phyloP scores from a whole-genome alignment of 2,888 invertebrate species.

The Hecatera dysodea region DNA sequence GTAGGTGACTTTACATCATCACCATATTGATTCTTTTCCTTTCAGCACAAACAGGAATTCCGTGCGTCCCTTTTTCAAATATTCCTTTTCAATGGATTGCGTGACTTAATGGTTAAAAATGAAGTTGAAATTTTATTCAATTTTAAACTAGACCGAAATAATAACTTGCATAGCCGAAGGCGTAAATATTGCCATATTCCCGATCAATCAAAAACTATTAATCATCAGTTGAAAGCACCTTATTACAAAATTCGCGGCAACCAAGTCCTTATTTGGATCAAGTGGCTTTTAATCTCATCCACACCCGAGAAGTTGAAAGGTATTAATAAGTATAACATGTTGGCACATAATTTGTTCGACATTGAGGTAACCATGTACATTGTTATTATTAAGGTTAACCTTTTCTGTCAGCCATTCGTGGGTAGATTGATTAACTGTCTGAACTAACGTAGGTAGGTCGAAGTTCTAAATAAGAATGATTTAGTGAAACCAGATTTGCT shows the following conservation, averaged over 20 bases:
- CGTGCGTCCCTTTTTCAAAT: too few species aligned
- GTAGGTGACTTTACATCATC: too few species aligned
- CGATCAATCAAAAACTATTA: slow-evolving; percentile 38
- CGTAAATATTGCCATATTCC: background rate
- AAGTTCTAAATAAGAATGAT: slow-evolving; percentile 47
- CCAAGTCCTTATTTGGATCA: slow-evolving; percentile 24
- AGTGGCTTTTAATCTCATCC: slow-evolving; percentile 29
- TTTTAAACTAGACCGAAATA: background rate
- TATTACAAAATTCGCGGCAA: slow-evolving; percentile 28
- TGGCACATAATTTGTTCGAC: slow-evolving; percentile 67
- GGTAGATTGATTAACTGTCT: slow-evolving; percentile 67
- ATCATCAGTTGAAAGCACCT: slow-evolving; percentile 40
- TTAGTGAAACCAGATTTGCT: slow-evolving; percentile 16
- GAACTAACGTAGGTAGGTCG: slow-evolving; percentile 37
- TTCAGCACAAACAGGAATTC: too few species aligned
- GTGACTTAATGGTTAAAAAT: background rate
- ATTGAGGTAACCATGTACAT: slow-evolving; percentile 72
- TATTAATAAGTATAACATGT: slow-evolving; percentile 14
- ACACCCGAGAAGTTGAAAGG: slow-evolving; percentile 24
- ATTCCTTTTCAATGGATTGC: too few species aligned
- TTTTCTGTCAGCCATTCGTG: slow-evolving; percentile 57
- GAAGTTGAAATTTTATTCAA: background rate
- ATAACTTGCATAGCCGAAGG: background rate
- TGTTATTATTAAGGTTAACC: slow-evolving; percentile 65
- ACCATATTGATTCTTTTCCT: too few species aligned